These are phyloP conservation scores for Platynereis dumerilii DNA, from an alignment of 2,888 invertebrate genomes.

Conservation along the genomic window DNA sequence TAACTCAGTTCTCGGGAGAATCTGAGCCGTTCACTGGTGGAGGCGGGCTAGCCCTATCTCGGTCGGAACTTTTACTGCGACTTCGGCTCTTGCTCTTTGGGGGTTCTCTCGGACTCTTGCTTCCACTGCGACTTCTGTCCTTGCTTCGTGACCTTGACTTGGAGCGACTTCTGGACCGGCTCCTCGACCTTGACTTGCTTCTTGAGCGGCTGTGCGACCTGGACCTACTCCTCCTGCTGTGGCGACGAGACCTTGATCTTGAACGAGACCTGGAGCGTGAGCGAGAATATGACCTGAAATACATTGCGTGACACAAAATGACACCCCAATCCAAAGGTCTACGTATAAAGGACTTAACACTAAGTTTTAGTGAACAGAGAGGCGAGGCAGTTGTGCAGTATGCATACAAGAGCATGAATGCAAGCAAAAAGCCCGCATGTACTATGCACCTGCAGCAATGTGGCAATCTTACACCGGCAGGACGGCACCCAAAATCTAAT, in stretches of 20 bases:
- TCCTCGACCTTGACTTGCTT: slow-evolving; percentile 43
- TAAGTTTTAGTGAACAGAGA: no score
- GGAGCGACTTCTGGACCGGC: slow-evolving; percentile 23
- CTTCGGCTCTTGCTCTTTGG: slow-evolving; percentile 14
- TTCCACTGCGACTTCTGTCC: slow-evolving; percentile 10
- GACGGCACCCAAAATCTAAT: background rate
- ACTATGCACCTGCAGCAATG: no score
- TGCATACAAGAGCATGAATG: no score
- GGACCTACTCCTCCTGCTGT: slow-evolving; percentile 43
- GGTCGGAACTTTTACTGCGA: background rate
- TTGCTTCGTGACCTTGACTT: slow-evolving; percentile 8
- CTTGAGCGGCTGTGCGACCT: slow-evolving; percentile 37
- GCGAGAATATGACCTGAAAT: slow-evolving; percentile 36
- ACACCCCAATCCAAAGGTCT: background rate
- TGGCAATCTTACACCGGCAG: no score
- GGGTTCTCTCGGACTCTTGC: slow-evolving; percentile 2
- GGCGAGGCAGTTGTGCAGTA: no score
- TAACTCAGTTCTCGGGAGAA: background rate
- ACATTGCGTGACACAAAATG: background rate
- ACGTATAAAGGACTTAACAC: background rate
- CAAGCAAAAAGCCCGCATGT: no score
- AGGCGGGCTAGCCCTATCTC: no score
- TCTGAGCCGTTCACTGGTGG: background rate
- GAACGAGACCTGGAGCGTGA: slow-evolving; percentile 46
- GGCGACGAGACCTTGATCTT: slow-evolving; percentile 59